Percentiles rank a stretch among this genome's conserved stretches.
Conservation (phyloP, 2,888 invertebrate species). For the Auanema freiburgensis region DNA sequence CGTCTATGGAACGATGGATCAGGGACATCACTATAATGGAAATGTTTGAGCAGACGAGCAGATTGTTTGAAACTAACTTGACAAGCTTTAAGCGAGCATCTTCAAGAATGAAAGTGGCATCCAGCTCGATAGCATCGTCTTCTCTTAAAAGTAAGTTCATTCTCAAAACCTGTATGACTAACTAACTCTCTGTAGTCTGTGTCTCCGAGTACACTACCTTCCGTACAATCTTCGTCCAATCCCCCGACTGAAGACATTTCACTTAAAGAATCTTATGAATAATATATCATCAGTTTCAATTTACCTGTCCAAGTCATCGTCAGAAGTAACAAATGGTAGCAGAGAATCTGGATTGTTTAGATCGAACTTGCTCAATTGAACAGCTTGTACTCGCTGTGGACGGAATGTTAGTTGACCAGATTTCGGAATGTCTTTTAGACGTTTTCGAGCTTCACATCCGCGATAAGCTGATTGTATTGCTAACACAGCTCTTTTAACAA, state of each 20-base stretch:
- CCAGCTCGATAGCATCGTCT: slow-evolving; percentile 52
- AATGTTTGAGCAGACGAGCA: neutral
- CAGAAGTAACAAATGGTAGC: slow-evolving; percentile 32
- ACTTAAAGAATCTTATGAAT: slow-evolving; percentile 3
- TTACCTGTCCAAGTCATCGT: slow-evolving; percentile 33
- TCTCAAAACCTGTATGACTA: slow-evolving; percentile 11
- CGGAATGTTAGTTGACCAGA: slow-evolving; percentile 29
- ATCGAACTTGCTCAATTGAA: slow-evolving; percentile 54
- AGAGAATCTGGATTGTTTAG: slow-evolving; percentile 48
- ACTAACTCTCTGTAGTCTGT: slow-evolving; percentile 31
- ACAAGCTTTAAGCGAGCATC: slow-evolving; percentile 60
- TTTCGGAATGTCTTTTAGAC: slow-evolving; percentile 36
- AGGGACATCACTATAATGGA: slow-evolving; percentile 30
- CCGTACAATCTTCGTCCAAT: slow-evolving; percentile 38
- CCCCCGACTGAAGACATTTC: slow-evolving; percentile 39
- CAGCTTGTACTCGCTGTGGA: slow-evolving; percentile 41
- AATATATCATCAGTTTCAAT: too few relatives aligned
- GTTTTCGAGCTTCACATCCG: slow-evolving; percentile 37
- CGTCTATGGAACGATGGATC: slow-evolving; percentile 49
- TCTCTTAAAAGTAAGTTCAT: slow-evolving; percentile 5
- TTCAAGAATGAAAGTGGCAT: slow-evolving; percentile 62
- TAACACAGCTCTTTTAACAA: slow-evolving; percentile 68
- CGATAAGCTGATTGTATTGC: slow-evolving; percentile 73
- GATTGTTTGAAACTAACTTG: slow-evolving; percentile 34
- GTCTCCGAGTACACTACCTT: slow-evolving; percentile 27